Evolutionary conservation across 1,140 invertebrate genomes (phyloP).

Genomic region (Pseudomyrmex gracilis): DNA sequence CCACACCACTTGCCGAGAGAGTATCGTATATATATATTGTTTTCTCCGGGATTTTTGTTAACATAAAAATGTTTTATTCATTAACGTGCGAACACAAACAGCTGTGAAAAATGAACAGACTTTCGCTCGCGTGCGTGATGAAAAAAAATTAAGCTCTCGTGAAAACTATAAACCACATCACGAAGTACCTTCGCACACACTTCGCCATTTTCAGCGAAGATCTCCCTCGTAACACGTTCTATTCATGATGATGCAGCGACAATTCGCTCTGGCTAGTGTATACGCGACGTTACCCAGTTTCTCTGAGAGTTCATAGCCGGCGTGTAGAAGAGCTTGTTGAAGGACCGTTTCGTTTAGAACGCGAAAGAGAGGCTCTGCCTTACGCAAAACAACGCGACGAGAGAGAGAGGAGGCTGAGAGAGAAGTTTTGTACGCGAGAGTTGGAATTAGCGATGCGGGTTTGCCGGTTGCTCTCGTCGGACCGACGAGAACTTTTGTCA

Average conservation of each 20-base stretch:
- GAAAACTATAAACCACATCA: neutral
- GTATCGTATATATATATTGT: constrained; percentile 15
- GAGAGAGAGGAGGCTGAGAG: neutral
- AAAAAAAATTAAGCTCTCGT: neutral
- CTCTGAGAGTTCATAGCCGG: neutral
- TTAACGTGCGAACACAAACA: neutral
- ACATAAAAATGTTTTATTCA: neutral
- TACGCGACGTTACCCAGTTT: constrained; percentile 16
- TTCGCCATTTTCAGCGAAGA: neutral
- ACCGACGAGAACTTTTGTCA: constrained; percentile 36
- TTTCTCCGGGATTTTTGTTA: neutral
- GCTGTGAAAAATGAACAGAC: neutral
- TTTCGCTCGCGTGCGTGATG: neutral
- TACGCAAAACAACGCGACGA: constrained; percentile 5
- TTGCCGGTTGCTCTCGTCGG: constrained; percentile 8
- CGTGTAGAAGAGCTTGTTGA: constrained; percentile 9
- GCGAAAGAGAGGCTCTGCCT: neutral
- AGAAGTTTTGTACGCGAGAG: constrained; percentile 10
- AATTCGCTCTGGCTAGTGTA: neutral
- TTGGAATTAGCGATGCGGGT: constrained; percentile 39
- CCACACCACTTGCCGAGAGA: neutral
- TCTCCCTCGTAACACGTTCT: neutral
- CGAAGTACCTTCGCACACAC: neutral
- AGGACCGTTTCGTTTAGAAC: constrained; percentile 4
- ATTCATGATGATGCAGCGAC: constrained; percentile 2